These are phyloP conservation scores for Brachionus calyciflorus DNA, from an alignment of 1,140 invertebrate species.

Conservation along the genomic window DNA sequence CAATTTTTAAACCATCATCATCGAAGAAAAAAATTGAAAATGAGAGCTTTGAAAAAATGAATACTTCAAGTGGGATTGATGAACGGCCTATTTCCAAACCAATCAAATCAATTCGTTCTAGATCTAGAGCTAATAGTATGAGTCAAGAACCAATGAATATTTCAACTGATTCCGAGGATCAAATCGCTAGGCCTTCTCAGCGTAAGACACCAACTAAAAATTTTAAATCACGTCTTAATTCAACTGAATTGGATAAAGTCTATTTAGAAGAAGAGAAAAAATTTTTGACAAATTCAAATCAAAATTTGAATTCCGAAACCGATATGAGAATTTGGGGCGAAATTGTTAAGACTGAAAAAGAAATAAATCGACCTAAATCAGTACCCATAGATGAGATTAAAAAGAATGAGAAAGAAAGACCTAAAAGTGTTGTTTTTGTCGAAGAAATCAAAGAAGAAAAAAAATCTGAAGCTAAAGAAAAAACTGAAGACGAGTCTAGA, in stretches of 20 bases:
- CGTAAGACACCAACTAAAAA: neutral
- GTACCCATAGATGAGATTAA: neutral
- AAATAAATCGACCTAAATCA: slow-evolving; percentile 4
- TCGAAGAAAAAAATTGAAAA: neutral
- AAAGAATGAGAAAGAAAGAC: neutral
- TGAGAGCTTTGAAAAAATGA: neutral
- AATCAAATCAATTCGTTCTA: neutral
- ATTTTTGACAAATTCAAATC: neutral
- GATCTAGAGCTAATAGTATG: neutral
- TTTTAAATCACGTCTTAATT: neutral
- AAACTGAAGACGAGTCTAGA: no score
- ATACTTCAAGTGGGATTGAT: neutral
- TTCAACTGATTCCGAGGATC: slow-evolving; percentile 1
- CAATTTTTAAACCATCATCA: neutral
- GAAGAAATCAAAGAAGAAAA: neutral
- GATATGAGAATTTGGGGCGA: neutral
- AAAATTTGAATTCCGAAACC: neutral
- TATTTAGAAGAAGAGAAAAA: neutral
- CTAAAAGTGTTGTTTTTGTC: slow-evolving; percentile 30
- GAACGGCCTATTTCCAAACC: no score
- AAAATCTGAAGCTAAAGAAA: no score
- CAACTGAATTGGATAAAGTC: neutral
- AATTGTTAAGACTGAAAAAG: neutral
- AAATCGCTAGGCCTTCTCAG: neutral
- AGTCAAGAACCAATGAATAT: neutral